Percentiles rank a stretch among this genome's conserved stretches.
Evolutionary conservation across 1,140 invertebrate species (phyloP).

Genomic region (Macrosteles quadrilineatus): DNA sequence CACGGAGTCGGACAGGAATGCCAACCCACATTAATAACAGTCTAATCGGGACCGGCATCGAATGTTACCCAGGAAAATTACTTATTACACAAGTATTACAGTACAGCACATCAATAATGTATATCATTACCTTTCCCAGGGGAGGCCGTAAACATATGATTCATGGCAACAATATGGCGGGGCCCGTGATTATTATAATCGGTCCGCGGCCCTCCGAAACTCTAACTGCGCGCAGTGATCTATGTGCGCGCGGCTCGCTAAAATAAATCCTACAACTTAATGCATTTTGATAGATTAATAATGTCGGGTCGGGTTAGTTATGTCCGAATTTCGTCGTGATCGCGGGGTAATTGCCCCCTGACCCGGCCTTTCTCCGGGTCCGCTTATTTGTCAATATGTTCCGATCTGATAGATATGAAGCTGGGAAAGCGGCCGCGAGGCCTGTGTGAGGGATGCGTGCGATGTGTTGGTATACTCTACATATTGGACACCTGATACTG

Average conservation of each 20-base stretch:
- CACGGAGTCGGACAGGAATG: not conserved
- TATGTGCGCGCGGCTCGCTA: not conserved
- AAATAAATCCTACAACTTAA: slow-evolving; percentile 26
- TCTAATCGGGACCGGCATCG: slow-evolving; percentile 15
- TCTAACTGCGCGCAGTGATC: slow-evolving; percentile 10
- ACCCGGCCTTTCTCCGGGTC: too few species aligned
- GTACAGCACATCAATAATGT: slow-evolving; percentile 20
- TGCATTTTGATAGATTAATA: slow-evolving; percentile 21
- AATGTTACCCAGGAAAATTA: slow-evolving; percentile 19
- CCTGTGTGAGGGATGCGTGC: too few species aligned
- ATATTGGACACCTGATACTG: too few species aligned
- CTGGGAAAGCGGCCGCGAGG: too few species aligned
- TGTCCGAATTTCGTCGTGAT: slow-evolving; percentile 4
- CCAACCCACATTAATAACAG: slow-evolving; percentile 20
- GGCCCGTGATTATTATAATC: slow-evolving; percentile 19
- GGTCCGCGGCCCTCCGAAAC: not conserved
- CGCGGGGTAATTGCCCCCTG: slow-evolving; percentile 2
- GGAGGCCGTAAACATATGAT: slow-evolving; percentile 10
- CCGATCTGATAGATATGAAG: too few species aligned
- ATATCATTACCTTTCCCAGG: slow-evolving; percentile 14
- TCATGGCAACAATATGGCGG: slow-evolving; percentile 22
- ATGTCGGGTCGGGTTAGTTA: slow-evolving; percentile 16
- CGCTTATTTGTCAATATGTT: too few species aligned
- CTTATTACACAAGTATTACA: slow-evolving; percentile 23
- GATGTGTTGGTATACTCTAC: too few species aligned